Evolutionary conservation across 2,888 invertebrate species (phyloP).

Genomic region (Epicampocera succincta): DNA sequence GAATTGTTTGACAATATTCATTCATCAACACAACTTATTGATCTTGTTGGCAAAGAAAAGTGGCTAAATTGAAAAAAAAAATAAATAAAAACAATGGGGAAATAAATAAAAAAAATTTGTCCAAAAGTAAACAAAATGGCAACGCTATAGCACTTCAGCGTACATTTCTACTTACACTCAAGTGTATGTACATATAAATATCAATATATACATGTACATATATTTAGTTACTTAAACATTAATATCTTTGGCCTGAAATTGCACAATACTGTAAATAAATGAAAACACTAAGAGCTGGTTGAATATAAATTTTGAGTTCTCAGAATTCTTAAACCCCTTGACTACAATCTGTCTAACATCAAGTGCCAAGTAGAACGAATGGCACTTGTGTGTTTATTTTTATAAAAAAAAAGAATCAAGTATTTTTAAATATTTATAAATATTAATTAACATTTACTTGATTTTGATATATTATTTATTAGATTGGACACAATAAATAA

Average conservation of each 20-base stretch:
- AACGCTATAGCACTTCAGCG: no score
- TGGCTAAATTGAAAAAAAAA: neutral
- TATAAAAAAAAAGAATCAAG: conserved; percentile 23
- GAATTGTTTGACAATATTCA: no score
- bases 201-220: no score
- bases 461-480: neutral
- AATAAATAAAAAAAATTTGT: no score
- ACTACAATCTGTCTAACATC: conserved; percentile 55
- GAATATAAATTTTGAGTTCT: conserved; percentile 1
- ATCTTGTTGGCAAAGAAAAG: no score
- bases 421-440: conserved; percentile 39
- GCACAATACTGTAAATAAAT: conserved; percentile 6
- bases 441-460: conserved; percentile 27
- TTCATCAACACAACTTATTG: no score
- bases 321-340: conserved; percentile 35
- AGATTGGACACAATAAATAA: conserved; percentile 12
- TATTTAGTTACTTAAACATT: no score
- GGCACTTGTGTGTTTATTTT: conserved; percentile 61
- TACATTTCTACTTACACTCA: no score
- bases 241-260: conserved; percentile 56
- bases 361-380: conserved; percentile 65
- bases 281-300: conserved; percentile 18
- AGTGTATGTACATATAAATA: no score
- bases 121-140: no score
- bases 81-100: neutral